phyloP scores from a whole-genome alignment of 2,888 invertebrate genomes.

The Danaus chrysippus region DNA sequence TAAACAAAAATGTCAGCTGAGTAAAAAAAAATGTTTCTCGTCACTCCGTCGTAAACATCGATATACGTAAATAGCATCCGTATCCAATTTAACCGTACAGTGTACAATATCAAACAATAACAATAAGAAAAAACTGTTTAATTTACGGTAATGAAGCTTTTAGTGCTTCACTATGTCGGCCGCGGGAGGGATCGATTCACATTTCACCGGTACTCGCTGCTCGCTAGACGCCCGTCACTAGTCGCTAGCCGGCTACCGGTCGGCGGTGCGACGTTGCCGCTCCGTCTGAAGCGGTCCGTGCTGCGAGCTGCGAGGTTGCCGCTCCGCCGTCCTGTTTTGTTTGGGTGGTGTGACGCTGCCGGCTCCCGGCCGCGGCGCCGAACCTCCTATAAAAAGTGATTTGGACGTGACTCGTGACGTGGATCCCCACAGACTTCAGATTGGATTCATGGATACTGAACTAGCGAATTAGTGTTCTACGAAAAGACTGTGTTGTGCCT shows the following conservation, averaged over 20 bases:
- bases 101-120: conserved; percentile 13
- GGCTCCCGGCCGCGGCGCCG: conserved; percentile 33
- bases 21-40: too few species aligned
- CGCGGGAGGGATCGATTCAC: conserved; percentile 3
- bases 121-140: conserved; percentile 35
- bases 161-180: conserved; percentile 53
- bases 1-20: too few species aligned
- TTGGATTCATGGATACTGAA: conserved; percentile 16
- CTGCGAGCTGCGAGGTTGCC: conserved; percentile 67
- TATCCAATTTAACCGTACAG: too few species aligned
- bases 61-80: too few species aligned
- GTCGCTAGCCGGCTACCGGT: conserved; percentile 40
- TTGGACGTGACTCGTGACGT: conserved; percentile 29
- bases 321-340: conserved; percentile 63
- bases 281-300: conserved; percentile 47
- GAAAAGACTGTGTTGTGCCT: neutral
- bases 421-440: too few species aligned
- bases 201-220: conserved; percentile 25
- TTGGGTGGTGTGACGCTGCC: conserved; percentile 66
- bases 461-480: conserved; percentile 1
- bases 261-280: conserved; percentile 41
- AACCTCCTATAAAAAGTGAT: conserved; percentile 36
- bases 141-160: conserved; percentile 65
- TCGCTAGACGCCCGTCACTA: conserved; percentile 44
- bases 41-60: too few species aligned